Base-by-base conservation (phyloP, 30 jellyfish, hydroid and myxozoan genomes). In the Aurelia coerulea region DNA sequence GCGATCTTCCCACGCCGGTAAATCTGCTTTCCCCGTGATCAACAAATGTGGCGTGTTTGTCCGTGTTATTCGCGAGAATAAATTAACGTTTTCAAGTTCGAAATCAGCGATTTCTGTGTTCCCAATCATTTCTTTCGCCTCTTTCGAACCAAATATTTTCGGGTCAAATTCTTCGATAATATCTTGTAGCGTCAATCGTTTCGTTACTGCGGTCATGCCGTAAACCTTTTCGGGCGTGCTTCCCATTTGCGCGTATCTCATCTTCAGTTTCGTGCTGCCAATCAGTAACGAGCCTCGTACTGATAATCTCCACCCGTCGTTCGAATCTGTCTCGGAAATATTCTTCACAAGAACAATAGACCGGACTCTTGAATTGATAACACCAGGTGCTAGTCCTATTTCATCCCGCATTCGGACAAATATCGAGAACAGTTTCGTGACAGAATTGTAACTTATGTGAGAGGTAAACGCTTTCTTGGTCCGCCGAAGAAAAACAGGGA, bases 1-100 rank as follows among this genome's bases (percentile, higher is more conserved):
- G 50, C 82, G 84, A 62, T 91, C 91, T 70, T 95, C 99, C 96
- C 96, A 95, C 32, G 86, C 97, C 5, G 99, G 97, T 12, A 95
- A 83, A 80, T 85, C 66, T 15, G 99, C 85, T 62, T 77, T 63
- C 34, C 98, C 99, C 16, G 98, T 95, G 17, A 95, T 73, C 5
- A 95, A 85, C 65, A 95, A 63, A 81, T 95, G 99, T 10, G 97
- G 97, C 41, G 98, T 91, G 79, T 90, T 86, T 56, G 87, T 75
- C 59, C 91, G 42, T 51, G 96, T 87, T 66, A 95, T 92, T 29
- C 99, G 93, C 17, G 99, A 95, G 78, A 90, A 95, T 46, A 95
- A 73, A 52, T 73, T 90, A 65, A 90, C 99, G 32, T 90, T 70
- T 2, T 88, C 89, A 59, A 95, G 50, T 10, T 76, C 90, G 59